Conservation (phyloP, 2,797 vertebrate species). For the Ctenopoma multispine region DNA sequence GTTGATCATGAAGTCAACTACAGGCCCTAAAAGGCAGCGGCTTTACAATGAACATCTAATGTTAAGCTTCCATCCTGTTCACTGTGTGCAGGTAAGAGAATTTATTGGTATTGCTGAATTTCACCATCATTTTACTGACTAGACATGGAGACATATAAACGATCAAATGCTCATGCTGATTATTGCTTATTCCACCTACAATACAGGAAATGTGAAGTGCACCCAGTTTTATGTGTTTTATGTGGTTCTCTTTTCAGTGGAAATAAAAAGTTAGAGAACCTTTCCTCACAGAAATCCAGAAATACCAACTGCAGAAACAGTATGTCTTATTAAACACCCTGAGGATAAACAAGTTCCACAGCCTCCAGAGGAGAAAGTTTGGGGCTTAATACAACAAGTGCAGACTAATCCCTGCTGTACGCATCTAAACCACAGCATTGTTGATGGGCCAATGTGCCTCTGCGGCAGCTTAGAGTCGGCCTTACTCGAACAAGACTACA, state of each 20-base stretch:
- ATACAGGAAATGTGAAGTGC: neutral
- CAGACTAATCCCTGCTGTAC: constrained; percentile 58
- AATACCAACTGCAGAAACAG: neutral
- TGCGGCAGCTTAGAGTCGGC: constrained; percentile 33
- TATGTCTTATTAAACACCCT: neutral
- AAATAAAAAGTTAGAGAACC: neutral
- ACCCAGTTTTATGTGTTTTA: neutral
- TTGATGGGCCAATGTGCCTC: constrained; percentile 37
- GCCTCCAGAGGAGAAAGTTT: constrained; percentile 38
- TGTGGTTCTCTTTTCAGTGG: too few species aligned
- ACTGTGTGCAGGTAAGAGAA: too few species aligned
- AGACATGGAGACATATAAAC: neutral
- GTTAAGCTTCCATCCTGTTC: too few species aligned
- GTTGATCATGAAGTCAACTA: too few species aligned
- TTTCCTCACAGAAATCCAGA: neutral
- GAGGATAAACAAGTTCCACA: constrained; percentile 9
- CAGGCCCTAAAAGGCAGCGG: too few species aligned
- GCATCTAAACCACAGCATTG: constrained; percentile 50
- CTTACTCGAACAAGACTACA: constrained; percentile 37
- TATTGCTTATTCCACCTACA: neutral
- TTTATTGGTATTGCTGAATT: neutral
- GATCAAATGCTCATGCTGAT: neutral
- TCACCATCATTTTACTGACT: neutral
- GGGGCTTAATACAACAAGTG: constrained; percentile 41
- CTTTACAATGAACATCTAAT: too few species aligned